Evolutionary conservation across 37 sponge, comb jelly and placozoan species (phyloP).

Genomic region (Halichondria panicea): DNA sequence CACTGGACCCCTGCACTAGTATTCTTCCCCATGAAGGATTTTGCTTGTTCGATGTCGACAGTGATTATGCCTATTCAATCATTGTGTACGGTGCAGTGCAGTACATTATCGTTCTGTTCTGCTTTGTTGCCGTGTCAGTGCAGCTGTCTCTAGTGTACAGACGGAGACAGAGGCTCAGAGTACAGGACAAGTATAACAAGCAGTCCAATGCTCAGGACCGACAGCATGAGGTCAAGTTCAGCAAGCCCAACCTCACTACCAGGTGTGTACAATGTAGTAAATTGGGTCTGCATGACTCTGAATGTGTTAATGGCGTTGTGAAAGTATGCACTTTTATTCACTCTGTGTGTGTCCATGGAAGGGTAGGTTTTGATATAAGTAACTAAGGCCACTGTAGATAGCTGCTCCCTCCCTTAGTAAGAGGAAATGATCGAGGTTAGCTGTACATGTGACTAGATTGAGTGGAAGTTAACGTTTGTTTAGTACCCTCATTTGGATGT

Average conservation of each 20-base stretch:
- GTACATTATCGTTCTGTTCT: conserved; percentile 56
- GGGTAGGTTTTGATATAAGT: no score
- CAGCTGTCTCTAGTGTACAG: conserved; percentile 32
- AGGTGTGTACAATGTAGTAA: neutral
- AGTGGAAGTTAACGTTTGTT: no score
- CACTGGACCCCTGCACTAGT: conserved; percentile 13
- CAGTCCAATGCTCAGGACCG: conserved; percentile 10
- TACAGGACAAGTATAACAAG: conserved; percentile 31
- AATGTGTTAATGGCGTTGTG: no score
- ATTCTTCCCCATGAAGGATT: conserved; percentile 28
- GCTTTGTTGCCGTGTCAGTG: conserved; percentile 39
- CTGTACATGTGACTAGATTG: no score
- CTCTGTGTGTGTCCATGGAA: no score
- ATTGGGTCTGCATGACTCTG: no score
- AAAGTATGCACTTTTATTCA: neutral
- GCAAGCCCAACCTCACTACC: conserved; percentile 42
- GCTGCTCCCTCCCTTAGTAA: no score
- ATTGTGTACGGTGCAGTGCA: conserved; percentile 52
- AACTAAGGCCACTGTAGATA: no score
- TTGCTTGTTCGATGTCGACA: conserved; percentile 66
- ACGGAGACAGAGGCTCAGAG: conserved; percentile 45
- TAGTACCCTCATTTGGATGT: no score
- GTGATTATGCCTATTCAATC: conserved; percentile 52
- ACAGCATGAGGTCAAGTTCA: conserved; percentile 23
- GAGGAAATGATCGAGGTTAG: no score